Evolutionary conservation across 2,797 vertebrate genomes (phyloP).

Genomic region (Anniella stebbinsi): DNA sequence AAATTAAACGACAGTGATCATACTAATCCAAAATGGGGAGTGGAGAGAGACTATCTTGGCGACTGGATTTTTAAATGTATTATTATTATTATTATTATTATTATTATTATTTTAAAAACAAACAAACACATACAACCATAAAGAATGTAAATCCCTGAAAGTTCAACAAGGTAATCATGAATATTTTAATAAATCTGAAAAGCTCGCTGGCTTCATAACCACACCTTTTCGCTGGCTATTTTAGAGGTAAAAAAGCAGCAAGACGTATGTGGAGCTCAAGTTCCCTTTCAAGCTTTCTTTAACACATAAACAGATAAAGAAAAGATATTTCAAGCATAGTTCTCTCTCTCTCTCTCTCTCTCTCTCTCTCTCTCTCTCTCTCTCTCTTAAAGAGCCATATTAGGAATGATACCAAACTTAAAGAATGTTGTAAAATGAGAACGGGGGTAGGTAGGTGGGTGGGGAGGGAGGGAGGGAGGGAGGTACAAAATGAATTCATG

Average conservation of each 20-base stretch:
- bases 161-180: conserved; percentile 49
- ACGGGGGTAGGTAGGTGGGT: conserved; percentile 67
- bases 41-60: neutral
- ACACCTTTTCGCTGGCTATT: conserved; percentile 31
- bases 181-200: conserved; percentile 61
- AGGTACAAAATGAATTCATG: conserved; percentile 94
- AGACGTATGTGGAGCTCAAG: conserved; percentile 46
- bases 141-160: neutral
- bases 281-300: conserved; percentile 69
- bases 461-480: no score
- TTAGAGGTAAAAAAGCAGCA: conserved; percentile 63
- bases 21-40: neutral
- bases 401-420: conserved; percentile 82
- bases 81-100: neutral
- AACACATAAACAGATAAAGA: conserved; percentile 76
- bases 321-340: conserved; percentile 68
- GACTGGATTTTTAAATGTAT: conserved; percentile 26
- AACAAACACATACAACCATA: neutral
- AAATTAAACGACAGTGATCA: neutral
- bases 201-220: conserved; percentile 20
- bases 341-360: conserved; percentile 32
- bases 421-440: conserved; percentile 85
- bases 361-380: conserved; percentile 39
- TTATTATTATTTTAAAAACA: conserved; percentile 39
- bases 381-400: conserved; percentile 76